Base-by-base conservation (phyloP, 2,888 invertebrate genomes). In the Anaspis maculata region DNA sequence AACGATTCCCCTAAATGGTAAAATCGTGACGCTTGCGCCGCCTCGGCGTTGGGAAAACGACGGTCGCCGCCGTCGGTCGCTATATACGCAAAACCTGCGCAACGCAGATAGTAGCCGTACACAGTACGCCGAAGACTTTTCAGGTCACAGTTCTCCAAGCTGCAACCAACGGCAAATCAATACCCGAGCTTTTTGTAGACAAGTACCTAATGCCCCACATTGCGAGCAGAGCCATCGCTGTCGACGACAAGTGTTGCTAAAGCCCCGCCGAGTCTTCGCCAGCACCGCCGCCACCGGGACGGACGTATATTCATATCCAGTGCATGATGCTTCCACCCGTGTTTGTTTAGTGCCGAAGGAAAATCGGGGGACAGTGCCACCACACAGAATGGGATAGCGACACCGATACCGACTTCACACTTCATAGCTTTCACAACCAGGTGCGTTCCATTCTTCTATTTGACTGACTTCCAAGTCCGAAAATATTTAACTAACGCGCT, bases 181-280 rank as follows among this genome's bases (percentile, higher is more conserved):
- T 57, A 58, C 56, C 43, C 42, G 46, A 47, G 51, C 51, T 59
- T 56, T 57, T 56, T 48, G n/a, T n/a, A n/a, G n/a, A 51, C 51
- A 56, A 49, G 44, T 52, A 55, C 57, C 59, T 49, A 58, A 52
- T 59, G 58, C 58, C 58, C 59, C 56, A 59, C 56, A 57, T 59
- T 56, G 51, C 44, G 47, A 51, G 44, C 43, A 47, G 44, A 51
- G 44, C 41, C 41, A 37, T 29, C 34, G 41, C 32, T 36, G 36
- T 31, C 33, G 33, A 34, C 33, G 25, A 28, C 27, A 25, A 30
- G 19, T 24, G 41, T 34, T 37, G 37, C 31, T 41, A 35, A 38
- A n/a, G n/a, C n/a, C n/a, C n/a, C n/a, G n/a, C n/a, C n/a, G n/a
- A n/a, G n/a, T n/a, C 34, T 38, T 34, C 19, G 9, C 19, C 19